Conservation (phyloP, 2,113 vertebrate genomes). For the Brachyhypopomus gauderio region DNA sequence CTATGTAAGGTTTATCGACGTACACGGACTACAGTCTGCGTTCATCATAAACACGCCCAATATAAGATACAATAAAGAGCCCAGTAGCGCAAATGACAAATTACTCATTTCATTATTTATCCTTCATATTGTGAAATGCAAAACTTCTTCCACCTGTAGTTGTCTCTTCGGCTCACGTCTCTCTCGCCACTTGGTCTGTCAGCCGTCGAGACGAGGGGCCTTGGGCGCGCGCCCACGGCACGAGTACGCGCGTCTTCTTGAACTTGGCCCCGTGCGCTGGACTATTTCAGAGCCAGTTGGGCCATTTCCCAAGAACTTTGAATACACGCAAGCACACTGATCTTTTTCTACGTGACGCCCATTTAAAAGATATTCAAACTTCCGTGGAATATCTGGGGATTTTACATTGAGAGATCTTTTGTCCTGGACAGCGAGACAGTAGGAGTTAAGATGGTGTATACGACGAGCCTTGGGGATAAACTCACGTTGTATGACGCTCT, state of each 20-base stretch:
- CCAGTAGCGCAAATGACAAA: constrained; percentile 41
- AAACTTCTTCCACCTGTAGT: constrained; percentile 54
- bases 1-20: constrained; percentile 55
- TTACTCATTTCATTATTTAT: constrained; percentile 51
- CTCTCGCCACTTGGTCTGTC: constrained; percentile 26
- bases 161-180: constrained; percentile 43
- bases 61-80: no score
- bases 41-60: neutral
- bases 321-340: neutral
- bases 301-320: neutral
- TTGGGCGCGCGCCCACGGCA: constrained; percentile 47
- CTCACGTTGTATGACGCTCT: neutral
- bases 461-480: neutral
- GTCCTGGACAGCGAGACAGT: no score
- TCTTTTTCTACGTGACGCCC: neutral
- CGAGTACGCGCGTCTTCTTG: constrained; percentile 4
- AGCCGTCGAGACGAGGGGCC: neutral
- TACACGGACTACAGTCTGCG: neutral
- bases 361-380: constrained; percentile 14
- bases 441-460: no score
- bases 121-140: constrained; percentile 52
- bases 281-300: neutral
- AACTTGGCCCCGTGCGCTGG: neutral
- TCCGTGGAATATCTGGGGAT: no score
- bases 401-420: no score